These are phyloP conservation scores for Drosophila pandora DNA, from an alignment of 1,140 invertebrate genomes.

Conservation along the genomic window DNA sequence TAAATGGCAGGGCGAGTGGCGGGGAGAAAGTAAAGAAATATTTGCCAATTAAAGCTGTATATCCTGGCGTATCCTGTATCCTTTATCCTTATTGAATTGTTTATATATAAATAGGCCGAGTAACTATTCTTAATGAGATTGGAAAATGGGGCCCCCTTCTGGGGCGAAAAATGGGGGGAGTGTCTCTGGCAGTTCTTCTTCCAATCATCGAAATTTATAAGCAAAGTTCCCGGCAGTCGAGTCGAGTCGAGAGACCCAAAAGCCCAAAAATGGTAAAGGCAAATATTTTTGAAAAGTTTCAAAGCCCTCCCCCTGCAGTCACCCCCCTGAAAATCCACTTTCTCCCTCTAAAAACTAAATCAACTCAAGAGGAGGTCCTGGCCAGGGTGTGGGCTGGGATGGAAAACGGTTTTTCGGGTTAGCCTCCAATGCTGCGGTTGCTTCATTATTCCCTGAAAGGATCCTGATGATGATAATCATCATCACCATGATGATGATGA, in stretches of 20 bases:
- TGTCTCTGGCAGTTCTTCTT: conserved; percentile 42
- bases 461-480: neutral
- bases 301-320: neutral
- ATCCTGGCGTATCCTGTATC: no score
- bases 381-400: no score
- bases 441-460: conserved; percentile 33
- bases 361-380: conserved; percentile 50
- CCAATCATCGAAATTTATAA: conserved; percentile 79
- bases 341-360: conserved; percentile 58
- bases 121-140: conserved; percentile 19
- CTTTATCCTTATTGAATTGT: neutral
- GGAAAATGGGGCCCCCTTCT: neutral
- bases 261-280: conserved; percentile 55
- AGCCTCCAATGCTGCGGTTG: conserved; percentile 37
- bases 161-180: neutral
- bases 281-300: conserved; percentile 67
- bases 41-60: neutral
- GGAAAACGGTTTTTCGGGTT: conserved; percentile 31
- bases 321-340: neutral
- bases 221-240: conserved; percentile 52
- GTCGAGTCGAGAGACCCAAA: neutral
- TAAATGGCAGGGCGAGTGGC: neutral
- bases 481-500: neutral
- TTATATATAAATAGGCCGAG: conserved; percentile 16
- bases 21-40: neutral